phyloP scores from a whole-genome alignment of 1,140 invertebrate species.

The Dolichoris vasculosae region DNA sequence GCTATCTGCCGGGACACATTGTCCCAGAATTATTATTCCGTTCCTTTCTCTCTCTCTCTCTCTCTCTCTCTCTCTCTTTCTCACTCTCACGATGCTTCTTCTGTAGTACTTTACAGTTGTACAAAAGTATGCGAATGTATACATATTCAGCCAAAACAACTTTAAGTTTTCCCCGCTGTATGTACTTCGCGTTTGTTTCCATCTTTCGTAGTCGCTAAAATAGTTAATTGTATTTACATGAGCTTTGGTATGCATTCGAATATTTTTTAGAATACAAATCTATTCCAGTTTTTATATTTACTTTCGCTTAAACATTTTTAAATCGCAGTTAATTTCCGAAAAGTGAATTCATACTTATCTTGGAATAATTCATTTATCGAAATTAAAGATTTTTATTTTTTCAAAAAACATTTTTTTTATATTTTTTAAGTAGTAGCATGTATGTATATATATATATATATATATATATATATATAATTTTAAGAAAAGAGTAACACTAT shows the following conservation, averaged over 20 bases:
- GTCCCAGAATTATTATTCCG: constrained; percentile 73
- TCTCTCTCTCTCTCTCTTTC: constrained; percentile 5
- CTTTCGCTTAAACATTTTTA: not conserved
- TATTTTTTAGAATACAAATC: not conserved
- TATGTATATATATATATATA: no score
- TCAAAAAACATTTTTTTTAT: no score
- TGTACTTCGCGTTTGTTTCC: not conserved
- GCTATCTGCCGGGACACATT: constrained; percentile 74
- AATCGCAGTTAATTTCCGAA: no score
- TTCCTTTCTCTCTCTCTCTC: constrained; percentile 39
- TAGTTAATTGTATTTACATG: constrained; percentile 28
- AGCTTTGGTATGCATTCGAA: not conserved
- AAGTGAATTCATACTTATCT: no score
- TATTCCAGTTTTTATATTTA: not conserved
- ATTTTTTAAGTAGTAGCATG: no score
- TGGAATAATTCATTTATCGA: no score
- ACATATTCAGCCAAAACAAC: not conserved
- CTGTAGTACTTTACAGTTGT: not conserved
- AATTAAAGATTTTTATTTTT: no score
- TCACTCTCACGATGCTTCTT: not conserved
- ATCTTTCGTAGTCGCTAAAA: not conserved
- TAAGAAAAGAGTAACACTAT: no score
- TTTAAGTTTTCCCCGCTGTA: not conserved
- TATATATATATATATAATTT: no score
- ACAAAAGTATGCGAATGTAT: not conserved